Evolutionary conservation across 2,113 vertebrate species (phyloP).

Genomic region (Perccottus glenii): DNA sequence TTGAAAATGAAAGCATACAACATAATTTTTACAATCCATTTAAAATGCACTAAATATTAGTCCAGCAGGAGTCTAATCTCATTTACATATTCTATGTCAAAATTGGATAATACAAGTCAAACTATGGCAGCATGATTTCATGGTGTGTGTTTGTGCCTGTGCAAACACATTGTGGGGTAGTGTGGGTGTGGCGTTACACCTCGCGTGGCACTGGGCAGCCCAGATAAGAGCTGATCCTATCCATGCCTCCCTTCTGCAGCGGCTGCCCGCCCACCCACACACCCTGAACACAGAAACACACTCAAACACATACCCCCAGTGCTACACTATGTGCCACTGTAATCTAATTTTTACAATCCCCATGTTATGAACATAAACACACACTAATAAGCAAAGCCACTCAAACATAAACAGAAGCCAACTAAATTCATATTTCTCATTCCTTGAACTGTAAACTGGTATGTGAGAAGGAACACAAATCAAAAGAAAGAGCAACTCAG

Average conservation of each 20-base stretch:
- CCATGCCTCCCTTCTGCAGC: slow-evolving; percentile 72
- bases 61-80: slow-evolving; percentile 34
- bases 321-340: slow-evolving; percentile 60
- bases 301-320: slow-evolving; percentile 33
- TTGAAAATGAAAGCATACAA: slow-evolving; percentile 26
- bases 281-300: slow-evolving; percentile 37
- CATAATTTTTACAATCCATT: slow-evolving; percentile 45
- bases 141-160: slow-evolving; percentile 70
- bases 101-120: slow-evolving; percentile 72
- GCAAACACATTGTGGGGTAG: slow-evolving; percentile 80
- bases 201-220: slow-evolving; percentile 83
- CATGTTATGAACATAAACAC: slow-evolving; percentile 52
- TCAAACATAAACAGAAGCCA: slow-evolving; percentile 36
- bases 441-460: slow-evolving; percentile 23
- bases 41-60: slow-evolving; percentile 49
- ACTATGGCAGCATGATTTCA: slow-evolving; percentile 72
- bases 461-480: slow-evolving; percentile 14
- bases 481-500: slow-evolving; percentile 25
- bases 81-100: slow-evolving; percentile 67
- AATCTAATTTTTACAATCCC: slow-evolving; percentile 64
- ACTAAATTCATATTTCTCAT: slow-evolving; percentile 50
- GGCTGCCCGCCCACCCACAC: slow-evolving; percentile 68
- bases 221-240: slow-evolving; percentile 83
- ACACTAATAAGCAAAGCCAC: slow-evolving; percentile 32
- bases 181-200: slow-evolving; percentile 83